Conservation (phyloP, 2,113 vertebrate species). For the Chlorodrepanis virens region DNA sequence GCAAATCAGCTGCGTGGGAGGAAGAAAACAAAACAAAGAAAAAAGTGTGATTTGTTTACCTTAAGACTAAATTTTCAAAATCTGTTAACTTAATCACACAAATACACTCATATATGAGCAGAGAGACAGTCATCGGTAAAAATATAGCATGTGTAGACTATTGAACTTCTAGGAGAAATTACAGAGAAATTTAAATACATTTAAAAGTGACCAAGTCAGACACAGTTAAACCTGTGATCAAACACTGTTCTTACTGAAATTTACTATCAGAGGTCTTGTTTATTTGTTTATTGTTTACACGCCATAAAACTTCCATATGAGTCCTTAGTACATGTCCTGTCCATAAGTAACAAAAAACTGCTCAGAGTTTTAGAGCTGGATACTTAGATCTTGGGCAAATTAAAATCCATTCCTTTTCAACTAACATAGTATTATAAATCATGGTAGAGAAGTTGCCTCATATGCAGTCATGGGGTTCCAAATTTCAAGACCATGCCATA, state of each 20-base stretch:
- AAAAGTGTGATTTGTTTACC: neutral
- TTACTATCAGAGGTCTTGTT: neutral
- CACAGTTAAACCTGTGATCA: neutral
- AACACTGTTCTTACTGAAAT: neutral
- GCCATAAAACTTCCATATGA: neutral
- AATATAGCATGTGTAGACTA: neutral
- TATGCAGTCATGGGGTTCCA: accelerated
- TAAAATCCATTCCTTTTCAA: neutral
- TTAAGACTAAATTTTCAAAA: neutral
- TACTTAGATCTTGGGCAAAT: neutral
- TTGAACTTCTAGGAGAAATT: neutral
- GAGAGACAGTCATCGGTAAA: neutral
- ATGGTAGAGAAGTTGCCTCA: neutral
- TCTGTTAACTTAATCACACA: neutral
- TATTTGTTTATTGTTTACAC: neutral
- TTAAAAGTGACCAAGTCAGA: neutral
- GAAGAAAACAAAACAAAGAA: neutral
- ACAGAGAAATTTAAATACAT: neutral
- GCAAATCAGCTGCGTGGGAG: constrained; percentile 56
- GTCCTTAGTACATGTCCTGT: neutral
- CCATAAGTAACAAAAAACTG: neutral
- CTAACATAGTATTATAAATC: neutral
- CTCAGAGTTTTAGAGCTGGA: neutral
- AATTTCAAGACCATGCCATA: neutral
- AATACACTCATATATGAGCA: neutral